Percentiles rank a stretch among this genome's conserved stretches.
Conservation (phyloP, 2,113 vertebrate species). For the Notechis scutatus region DNA sequence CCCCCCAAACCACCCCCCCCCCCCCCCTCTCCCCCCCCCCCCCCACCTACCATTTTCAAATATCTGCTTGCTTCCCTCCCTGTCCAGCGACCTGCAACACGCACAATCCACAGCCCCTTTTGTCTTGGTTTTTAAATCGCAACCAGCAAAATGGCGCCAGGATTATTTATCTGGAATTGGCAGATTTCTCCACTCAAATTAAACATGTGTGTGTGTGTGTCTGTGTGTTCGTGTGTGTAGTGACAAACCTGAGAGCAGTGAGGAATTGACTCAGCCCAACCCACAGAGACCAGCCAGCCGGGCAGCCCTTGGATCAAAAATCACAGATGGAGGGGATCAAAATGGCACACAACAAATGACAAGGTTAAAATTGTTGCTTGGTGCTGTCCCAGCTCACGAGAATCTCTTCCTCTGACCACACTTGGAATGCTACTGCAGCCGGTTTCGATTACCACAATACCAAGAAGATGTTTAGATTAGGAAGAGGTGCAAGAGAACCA, state of each 20-base stretch:
- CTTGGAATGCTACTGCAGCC: too few species aligned
- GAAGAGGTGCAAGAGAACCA: too few species aligned
- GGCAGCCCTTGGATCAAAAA: not conserved
- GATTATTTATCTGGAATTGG: not conserved
- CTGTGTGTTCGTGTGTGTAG: not conserved
- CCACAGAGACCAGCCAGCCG: not conserved
- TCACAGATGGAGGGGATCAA: not conserved
- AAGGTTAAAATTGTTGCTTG: not conserved
- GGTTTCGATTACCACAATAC: too few species aligned
- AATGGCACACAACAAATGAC: not conserved
- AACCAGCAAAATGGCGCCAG: not conserved
- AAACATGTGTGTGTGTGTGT: not conserved
- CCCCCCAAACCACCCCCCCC: not conserved
- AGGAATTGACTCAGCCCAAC: not conserved
- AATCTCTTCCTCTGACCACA: too few species aligned
- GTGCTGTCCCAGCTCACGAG: fast-evolving
- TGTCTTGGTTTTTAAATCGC: not conserved
- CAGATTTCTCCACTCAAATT: not conserved
- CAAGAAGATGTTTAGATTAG: too few species aligned
- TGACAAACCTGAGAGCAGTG: not conserved
- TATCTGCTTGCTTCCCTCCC: not conserved
- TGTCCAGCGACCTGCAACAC: not conserved
- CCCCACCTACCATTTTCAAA: not conserved
- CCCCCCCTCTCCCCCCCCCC: not conserved
- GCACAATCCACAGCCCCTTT: not conserved